These are phyloP conservation scores for Ischnus inquisitorius DNA, from an alignment of 2,888 invertebrate species.

Conservation along the genomic window DNA sequence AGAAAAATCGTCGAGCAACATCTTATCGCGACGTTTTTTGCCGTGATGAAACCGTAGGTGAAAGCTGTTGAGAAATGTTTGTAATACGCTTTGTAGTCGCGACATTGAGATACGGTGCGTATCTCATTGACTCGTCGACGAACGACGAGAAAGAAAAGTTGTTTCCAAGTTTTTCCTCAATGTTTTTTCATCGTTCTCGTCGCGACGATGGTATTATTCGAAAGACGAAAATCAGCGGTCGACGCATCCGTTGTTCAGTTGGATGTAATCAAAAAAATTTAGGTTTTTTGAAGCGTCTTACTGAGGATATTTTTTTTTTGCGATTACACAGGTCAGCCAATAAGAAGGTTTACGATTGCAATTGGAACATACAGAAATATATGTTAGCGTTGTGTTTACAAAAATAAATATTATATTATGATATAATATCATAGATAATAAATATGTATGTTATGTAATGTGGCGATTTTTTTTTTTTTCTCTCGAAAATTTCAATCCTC, in stretches of 20 bases:
- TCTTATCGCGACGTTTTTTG: constrained; percentile 18
- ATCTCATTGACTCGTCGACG: background rate
- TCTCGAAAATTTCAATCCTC: no score
- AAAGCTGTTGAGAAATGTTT: constrained; percentile 12
- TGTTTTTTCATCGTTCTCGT: constrained; percentile 3
- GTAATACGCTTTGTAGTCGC: constrained; percentile 11
- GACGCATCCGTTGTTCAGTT: constrained; percentile 34
- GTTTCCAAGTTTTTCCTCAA: background rate
- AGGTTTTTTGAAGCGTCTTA: constrained; percentile 80
- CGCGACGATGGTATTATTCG: background rate
- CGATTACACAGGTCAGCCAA: constrained; percentile 70
- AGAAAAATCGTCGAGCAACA: background rate
- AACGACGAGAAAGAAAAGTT: constrained; percentile 10
- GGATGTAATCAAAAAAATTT: constrained; percentile 58
- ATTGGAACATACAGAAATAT: constrained; percentile 64
- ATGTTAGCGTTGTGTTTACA: constrained; percentile 79
- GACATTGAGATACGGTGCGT: background rate
- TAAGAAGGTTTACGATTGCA: constrained; percentile 47
- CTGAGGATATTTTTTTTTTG: constrained; percentile 75
- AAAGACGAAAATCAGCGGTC: background rate
- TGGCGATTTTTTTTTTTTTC: background rate
- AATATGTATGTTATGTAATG: constrained; percentile 82
- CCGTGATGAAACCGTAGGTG: constrained; percentile 6
- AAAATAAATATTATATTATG: constrained; percentile 83
- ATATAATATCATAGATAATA: constrained; percentile 82